Percentiles rank a stretch among this genome's conserved stretches.
Evolutionary conservation across 1,140 invertebrate species (phyloP).

Genomic region (Eciton burchellii): DNA sequence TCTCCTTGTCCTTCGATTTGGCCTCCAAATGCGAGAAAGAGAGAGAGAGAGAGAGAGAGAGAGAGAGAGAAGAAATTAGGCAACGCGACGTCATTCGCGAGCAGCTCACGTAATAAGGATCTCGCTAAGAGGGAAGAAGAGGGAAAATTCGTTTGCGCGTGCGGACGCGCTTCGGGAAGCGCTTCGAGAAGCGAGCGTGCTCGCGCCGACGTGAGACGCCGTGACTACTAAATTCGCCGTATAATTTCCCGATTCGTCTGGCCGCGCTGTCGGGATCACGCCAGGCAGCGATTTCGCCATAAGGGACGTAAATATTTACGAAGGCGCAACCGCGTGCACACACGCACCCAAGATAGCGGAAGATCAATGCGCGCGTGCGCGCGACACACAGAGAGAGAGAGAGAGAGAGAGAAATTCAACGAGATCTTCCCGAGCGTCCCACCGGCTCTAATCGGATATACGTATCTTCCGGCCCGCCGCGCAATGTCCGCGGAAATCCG

Average conservation of each 20-base stretch:
- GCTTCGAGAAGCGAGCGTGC: background rate
- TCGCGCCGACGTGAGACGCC: background rate
- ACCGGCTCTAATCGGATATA: constrained; percentile 44
- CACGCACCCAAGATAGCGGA: constrained; percentile 30
- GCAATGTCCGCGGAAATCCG: background rate
- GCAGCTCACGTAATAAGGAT: background rate
- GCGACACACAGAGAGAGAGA: too few relatives aligned
- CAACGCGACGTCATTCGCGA: background rate
- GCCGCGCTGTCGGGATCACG: constrained; percentile 8
- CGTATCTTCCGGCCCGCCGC: background rate
- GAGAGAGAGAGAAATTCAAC: constrained; percentile 42
- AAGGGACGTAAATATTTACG: constrained; percentile 51
- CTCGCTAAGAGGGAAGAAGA: background rate
- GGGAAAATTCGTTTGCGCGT: background rate
- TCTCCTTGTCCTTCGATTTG: background rate
- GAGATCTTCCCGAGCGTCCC: constrained; percentile 26
- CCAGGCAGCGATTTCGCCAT: constrained; percentile 33
- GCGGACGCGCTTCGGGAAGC: background rate
- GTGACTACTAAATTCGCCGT: constrained; percentile 25
- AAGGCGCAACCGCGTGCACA: background rate
- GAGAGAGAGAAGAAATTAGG: background rate
- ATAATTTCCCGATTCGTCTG: constrained; percentile 47
- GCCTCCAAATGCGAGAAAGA: background rate
- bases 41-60: background rate
- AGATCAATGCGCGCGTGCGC: constrained; percentile 46